A percentile compares a stretch with the other conserved stretches of the same genome.
phyloP scores from a whole-genome alignment of 2,888 invertebrate genomes.

The Sinodicranocentrus sp. region DNA sequence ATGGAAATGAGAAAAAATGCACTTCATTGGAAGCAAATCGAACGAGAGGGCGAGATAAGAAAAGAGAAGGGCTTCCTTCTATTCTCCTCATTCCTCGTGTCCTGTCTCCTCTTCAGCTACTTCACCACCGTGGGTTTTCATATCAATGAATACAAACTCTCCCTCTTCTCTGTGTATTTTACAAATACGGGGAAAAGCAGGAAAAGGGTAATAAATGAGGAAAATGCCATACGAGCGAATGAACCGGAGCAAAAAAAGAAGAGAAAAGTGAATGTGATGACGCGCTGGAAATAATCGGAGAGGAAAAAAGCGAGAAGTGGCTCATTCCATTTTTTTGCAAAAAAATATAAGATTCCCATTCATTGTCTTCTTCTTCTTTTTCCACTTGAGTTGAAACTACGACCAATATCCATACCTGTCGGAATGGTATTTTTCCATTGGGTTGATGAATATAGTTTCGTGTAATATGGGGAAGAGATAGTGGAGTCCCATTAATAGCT shows the following conservation, averaged over 20 bases:
- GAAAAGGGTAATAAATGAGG: constrained; percentile 66
- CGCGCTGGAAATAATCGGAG: constrained; percentile 35
- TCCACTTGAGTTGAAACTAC: constrained; percentile 47
- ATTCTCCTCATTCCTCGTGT: constrained; percentile 60
- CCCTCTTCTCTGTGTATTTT: constrained; percentile 26
- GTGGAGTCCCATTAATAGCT: too few species aligned
- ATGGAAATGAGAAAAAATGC: constrained; percentile 59
- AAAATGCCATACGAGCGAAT: constrained; percentile 58
- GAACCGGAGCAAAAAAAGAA: constrained; percentile 22
- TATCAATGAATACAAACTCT: constrained; percentile 53
- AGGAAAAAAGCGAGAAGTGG: constrained; percentile 47
- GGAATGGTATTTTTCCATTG: not conserved
- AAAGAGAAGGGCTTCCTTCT: constrained; percentile 59
- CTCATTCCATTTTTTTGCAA: constrained; percentile 43
- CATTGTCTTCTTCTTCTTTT: constrained; percentile 56
- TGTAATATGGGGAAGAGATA: too few species aligned
- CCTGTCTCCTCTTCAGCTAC: not conserved
- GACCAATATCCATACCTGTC: constrained; percentile 25
- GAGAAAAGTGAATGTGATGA: constrained; percentile 34
- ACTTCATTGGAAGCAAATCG: constrained; percentile 73
- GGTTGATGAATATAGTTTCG: too few species aligned
- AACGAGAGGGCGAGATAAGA: constrained; percentile 74
- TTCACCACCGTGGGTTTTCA: constrained; percentile 24
- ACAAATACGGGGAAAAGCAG: constrained; percentile 29
- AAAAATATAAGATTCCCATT: constrained; percentile 46